phyloP scores from a whole-genome alignment of 2,888 invertebrate genomes.

The Adela reaumurella region DNA sequence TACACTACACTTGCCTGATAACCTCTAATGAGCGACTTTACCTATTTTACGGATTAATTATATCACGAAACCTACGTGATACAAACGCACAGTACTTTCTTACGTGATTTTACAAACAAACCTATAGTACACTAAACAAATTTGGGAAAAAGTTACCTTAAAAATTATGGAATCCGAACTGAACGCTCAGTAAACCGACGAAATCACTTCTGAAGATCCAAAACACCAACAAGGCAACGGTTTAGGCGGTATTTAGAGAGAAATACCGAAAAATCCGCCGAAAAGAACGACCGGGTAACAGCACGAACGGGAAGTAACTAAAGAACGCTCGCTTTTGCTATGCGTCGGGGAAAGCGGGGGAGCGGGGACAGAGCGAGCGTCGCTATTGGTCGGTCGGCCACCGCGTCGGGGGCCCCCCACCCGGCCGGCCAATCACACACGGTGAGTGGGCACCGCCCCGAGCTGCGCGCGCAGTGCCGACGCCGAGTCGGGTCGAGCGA shows the following conservation, averaged over 20 bases:
- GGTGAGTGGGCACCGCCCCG: constrained; percentile 28
- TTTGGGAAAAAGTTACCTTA: background rate
- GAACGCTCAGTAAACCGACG: background rate
- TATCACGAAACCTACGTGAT: background rate
- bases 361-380: constrained; percentile 25
- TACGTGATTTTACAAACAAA: no score
- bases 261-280: constrained; percentile 18
- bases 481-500: constrained; percentile 27
- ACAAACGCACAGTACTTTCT: no score
- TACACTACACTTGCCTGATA: no score
- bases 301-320: constrained; percentile 50
- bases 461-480: constrained; percentile 26
- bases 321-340: constrained; percentile 54
- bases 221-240: background rate
- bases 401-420: constrained; percentile 35
- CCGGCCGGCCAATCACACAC: constrained; percentile 27
- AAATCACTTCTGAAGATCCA: background rate
- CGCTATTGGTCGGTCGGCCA: constrained; percentile 25
- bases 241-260: background rate
- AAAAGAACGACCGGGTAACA: constrained; percentile 41
- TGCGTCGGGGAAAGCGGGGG: constrained; percentile 30
- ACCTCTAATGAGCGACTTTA: background rate
- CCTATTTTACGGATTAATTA: background rate
- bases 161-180: background rate
- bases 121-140: background rate